Evolutionary conservation across 92 coral and sea anemone species (phyloP).

Genomic region (Zoanthus sociatus): DNA sequence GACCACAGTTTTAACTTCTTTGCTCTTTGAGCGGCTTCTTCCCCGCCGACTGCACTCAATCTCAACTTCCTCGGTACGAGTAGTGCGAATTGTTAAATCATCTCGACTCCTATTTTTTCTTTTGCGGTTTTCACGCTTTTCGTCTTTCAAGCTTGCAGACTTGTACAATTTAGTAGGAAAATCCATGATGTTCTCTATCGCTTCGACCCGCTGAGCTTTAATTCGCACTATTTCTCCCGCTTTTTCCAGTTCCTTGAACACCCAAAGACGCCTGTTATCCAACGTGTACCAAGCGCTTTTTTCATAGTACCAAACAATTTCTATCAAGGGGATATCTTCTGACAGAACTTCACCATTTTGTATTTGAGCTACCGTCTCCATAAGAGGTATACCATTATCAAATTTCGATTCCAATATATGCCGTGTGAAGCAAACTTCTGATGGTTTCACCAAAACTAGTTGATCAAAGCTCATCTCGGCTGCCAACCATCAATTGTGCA

Average conservation of each 20-base stretch:
- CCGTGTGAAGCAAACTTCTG: conserved; percentile 89
- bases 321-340: conserved; percentile 85
- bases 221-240: conserved; percentile 73
- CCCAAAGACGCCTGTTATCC: conserved; percentile 95
- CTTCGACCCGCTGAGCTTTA: conserved; percentile 83
- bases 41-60: conserved; percentile 17
- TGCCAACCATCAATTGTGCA: background rate
- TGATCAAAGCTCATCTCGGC: conserved; percentile 76
- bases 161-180: conserved; percentile 85
- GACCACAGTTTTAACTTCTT: conserved; percentile 12
- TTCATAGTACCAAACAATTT: conserved; percentile 89
- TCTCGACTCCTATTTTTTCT: conserved; percentile 36
- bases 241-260: conserved; percentile 90
- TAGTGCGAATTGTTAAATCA: conserved; percentile 58
- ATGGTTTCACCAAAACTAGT: conserved; percentile 89
- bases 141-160: conserved; percentile 75
- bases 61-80: conserved; percentile 40
- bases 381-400: conserved; percentile 87
- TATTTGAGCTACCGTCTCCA: conserved; percentile 85
- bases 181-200: conserved; percentile 74
- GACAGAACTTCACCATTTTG: conserved; percentile 81
- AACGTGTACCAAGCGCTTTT: conserved; percentile 96
- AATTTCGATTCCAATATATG: conserved; percentile 78
- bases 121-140: conserved; percentile 35
- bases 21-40: conserved; percentile 10